Evolutionary conservation across 2,113 vertebrate genomes (phyloP), one percentile per base, ranked within the genome.

Genomic region (Okapia johnstoni): DNA sequence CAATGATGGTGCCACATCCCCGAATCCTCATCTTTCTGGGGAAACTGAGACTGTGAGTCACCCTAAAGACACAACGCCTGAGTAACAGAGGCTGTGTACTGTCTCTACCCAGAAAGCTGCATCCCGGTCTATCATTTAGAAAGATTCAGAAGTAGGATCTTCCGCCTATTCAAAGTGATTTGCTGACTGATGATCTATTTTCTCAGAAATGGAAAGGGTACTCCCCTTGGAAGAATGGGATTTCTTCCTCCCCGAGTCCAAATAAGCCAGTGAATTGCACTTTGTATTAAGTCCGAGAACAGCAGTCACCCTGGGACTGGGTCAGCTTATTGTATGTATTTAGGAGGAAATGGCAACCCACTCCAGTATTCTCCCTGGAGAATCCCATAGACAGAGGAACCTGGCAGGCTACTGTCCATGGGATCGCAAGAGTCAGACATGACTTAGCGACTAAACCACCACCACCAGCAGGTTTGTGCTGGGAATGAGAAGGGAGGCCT

Each of bases 71-170:
- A 15, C 14, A 30, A 14, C 4, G 5, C 3, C 50, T 58, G 15
- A 17, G 52, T n/a, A 28, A 6, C 26, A 3, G 7, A 0, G 52
- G 43, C 30, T 6, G 2, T 33, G 5, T 48, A 1, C 54, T 10
- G 1, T 57, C 3, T n/a, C 13, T 28, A 1, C 16, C 30, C 36
- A 13, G 28, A 19, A 28, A 28, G 15, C 1, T 4, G 10, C 9
- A 40, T 3, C 6, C 3, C 33, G 23, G 19, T 7, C 36, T 6
- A 5, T 30, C 55, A 16, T 16, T 90, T 13, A 70, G 55, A 40
- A 50, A 83, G 52, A 26, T 6, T 61, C 61, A 26, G 36, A 87
- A 57, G 46, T 14, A n/a, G 17, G 21, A 60, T 21, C 57, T 9
- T 43, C 12, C 61, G 87, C 55, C 16, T 46, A 2, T 36, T 73